Evolutionary conservation across 2,113 vertebrate genomes (phyloP).

Genomic region (Gnathonemus echidnorhynchus): DNA sequence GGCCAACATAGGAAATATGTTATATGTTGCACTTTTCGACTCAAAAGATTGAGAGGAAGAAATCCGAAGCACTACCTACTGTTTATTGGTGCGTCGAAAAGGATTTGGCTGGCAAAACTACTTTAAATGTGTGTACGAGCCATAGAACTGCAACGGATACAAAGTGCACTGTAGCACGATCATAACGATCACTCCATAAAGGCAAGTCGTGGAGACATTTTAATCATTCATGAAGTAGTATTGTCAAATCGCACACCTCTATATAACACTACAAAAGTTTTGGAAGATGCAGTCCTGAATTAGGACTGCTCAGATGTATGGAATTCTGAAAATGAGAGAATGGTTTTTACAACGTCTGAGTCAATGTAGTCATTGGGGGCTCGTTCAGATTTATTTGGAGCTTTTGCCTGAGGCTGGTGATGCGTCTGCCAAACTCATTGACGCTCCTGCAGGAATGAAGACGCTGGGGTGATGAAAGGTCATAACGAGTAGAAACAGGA

Average conservation of each 20-base stretch:
- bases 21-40: background rate
- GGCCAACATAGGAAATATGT: background rate
- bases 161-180: background rate
- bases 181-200: background rate
- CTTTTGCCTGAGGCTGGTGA: background rate
- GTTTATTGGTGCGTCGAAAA: background rate
- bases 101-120: background rate
- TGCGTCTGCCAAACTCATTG: background rate
- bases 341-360: background rate
- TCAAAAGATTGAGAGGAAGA: background rate
- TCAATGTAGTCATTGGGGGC: background rate
- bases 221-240: background rate
- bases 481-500: background rate
- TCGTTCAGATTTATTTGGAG: background rate
- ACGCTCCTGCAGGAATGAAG: background rate
- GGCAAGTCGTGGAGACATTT: background rate
- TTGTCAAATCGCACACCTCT: background rate
- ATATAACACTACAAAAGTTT: background rate
- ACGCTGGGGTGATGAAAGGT: background rate
- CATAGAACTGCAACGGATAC: background rate
- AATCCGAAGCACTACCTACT: background rate
- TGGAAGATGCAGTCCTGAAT: background rate
- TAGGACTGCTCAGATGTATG: background rate
- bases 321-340: background rate
- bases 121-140: background rate